phyloP scores from a whole-genome alignment of 2,113 vertebrate species.

The Stigmatopora argus region DNA sequence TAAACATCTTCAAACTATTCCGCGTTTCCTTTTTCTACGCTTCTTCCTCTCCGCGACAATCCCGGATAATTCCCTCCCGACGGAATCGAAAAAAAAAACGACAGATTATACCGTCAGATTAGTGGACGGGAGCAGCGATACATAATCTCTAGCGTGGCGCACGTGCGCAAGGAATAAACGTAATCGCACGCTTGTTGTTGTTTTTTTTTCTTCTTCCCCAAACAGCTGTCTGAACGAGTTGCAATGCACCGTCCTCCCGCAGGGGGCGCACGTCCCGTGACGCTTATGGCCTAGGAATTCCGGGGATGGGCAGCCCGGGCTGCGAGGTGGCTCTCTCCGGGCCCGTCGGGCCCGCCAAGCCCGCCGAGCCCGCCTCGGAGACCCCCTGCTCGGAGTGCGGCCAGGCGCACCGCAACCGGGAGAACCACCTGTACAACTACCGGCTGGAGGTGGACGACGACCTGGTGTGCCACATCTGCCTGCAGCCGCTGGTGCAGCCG shows the following conservation, averaged over 20 bases:
- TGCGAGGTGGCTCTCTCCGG: slow-evolving; percentile 73
- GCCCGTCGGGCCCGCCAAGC: slow-evolving; percentile 75
- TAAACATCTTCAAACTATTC: slow-evolving; percentile 8
- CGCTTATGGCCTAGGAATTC: slow-evolving; percentile 62
- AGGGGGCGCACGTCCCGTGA: slow-evolving; percentile 66
- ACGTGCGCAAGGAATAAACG: slow-evolving; percentile 53
- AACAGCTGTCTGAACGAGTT: slow-evolving; percentile 59
- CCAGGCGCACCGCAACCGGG: slow-evolving; percentile 89
- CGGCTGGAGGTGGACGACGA: slow-evolving; percentile 95
- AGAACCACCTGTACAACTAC: slow-evolving; percentile 97
- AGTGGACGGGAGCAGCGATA: slow-evolving; percentile 64
- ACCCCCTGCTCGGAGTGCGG: slow-evolving; percentile 90
- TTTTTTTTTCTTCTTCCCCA: slow-evolving; percentile 13
- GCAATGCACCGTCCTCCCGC: slow-evolving; percentile 59
- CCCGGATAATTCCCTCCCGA: slow-evolving; percentile 72
- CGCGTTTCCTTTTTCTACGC: slow-evolving; percentile 24
- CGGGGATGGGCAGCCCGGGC: slow-evolving; percentile 82
- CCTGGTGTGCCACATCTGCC: slow-evolving; percentile 97
- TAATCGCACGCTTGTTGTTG: slow-evolving; percentile 52
- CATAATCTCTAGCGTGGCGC: slow-evolving; percentile 56
- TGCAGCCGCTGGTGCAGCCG: slow-evolving; percentile 93
- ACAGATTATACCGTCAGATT: slow-evolving; percentile 75
- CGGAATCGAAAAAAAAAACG: slow-evolving; percentile 72
- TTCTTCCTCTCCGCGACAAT: slow-evolving; percentile 62
- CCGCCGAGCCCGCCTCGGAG: slow-evolving; percentile 79